Evolutionary conservation across 2,888 invertebrate genomes (phyloP), one percentile per base, ranked within the genome.

Genomic region (Oeneis ivallda): DNA sequence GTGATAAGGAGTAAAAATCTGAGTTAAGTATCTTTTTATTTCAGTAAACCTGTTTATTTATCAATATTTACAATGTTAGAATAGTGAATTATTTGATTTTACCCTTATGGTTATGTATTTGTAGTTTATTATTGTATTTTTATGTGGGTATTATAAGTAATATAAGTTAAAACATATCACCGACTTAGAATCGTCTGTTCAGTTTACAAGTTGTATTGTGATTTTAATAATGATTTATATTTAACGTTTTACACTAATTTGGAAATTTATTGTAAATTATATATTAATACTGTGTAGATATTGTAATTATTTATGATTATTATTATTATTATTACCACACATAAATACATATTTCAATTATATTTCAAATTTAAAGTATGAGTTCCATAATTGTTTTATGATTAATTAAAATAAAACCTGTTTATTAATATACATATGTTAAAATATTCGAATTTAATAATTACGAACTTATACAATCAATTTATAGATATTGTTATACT

Each of bases 371-470:
- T 81, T 82, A 81, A 83, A 72, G 74, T 84, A 83, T 85, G 76
- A 73, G 80, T 86, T 85, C 72, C 79, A 78, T 79, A 74, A 85
- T 86, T 81, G 77, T 84, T 89, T 86, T 82, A 83, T 87, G 82
- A 86, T 87, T 89, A 85, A 86, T 86, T 80, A 83, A 89, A 89
- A 90, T 91, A 91, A 90, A 90, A 89, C 89, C 83, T 87, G 90
- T 92, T 91, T 92, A 92, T 92, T 92, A 92, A 92, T 91, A 92
- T 92, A 92, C 90, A 92, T 92, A 91, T 92, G 92, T 92, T 92
- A 92, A 92, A 92, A 92, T 92, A 92, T 92, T 92, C 92, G 92
- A 92, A 92, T 92, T 92, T 92, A 92, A 92, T 92, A 92, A 92
- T 92, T 92, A 92, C 90, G 92, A 92, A 92, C 92, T 92, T 92